These are phyloP conservation scores for Eospalax fontanierii DNA, from an alignment of 2,797 vertebrate genomes.

Conservation along the genomic window DNA sequence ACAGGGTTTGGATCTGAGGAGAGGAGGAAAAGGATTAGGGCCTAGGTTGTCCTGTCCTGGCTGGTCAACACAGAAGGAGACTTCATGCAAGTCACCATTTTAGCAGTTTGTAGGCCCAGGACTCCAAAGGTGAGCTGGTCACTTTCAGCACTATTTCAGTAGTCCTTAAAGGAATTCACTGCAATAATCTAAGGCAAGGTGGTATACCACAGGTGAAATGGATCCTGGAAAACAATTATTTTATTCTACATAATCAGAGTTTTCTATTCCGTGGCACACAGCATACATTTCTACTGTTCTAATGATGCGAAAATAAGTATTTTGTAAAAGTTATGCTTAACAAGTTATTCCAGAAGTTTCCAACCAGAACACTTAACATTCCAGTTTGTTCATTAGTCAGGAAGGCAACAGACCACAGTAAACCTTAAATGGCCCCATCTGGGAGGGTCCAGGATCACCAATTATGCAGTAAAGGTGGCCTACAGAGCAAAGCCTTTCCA, in stretches of 20 bases:
- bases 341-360: constrained; percentile 41
- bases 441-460: not conserved
- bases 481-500: not conserved
- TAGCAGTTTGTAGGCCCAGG: not conserved
- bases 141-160: constrained; percentile 1
- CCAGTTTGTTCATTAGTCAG: not conserved
- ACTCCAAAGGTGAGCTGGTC: not conserved
- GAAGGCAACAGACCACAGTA: not conserved
- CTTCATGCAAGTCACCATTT: not conserved
- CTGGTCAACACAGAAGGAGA: not conserved
- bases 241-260: constrained; percentile 65
- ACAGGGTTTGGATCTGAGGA: not conserved
- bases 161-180: constrained; percentile 60
- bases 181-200: constrained; percentile 10
- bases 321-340: constrained; percentile 64
- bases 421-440: not conserved
- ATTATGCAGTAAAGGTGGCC: not conserved
- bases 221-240: not conserved
- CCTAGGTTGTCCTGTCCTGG: not conserved
- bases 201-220: constrained; percentile 54
- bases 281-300: constrained; percentile 41
- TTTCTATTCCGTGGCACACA: constrained; percentile 60
- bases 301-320: constrained; percentile 63
- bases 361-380: constrained; percentile 48
- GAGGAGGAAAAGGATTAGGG: not conserved